Evolutionary conservation across 1,140 invertebrate genomes (phyloP).

Genomic region (Prorops nasuta): DNA sequence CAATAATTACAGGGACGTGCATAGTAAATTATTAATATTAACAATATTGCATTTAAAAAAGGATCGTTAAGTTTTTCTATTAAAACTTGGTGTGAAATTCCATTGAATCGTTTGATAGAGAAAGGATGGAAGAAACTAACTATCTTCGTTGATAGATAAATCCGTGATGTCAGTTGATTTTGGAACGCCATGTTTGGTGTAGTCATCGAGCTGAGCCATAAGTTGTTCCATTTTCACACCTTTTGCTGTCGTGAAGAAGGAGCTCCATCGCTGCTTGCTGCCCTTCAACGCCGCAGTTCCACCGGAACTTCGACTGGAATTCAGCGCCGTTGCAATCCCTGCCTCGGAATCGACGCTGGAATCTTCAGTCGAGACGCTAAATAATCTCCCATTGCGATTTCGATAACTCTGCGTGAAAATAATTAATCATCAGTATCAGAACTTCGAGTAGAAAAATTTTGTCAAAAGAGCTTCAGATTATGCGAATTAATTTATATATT

Average conservation of each 20-base stretch:
- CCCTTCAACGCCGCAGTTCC: constrained; percentile 42
- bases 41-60: too few relatives aligned
- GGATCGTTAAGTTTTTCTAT: too few relatives aligned
- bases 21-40: too few relatives aligned
- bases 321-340: constrained; percentile 30
- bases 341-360: constrained; percentile 51
- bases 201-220: constrained; percentile 67
- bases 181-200: constrained; percentile 69
- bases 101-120: too few relatives aligned
- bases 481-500: neutral
- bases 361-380: constrained; percentile 65
- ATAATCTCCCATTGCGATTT: constrained; percentile 59
- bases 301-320: constrained; percentile 37
- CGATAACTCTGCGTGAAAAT: constrained; percentile 59
- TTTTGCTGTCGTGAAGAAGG: constrained; percentile 66
- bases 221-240: constrained; percentile 65
- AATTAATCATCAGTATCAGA: too few relatives aligned
- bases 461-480: too few relatives aligned
- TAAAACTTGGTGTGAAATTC: too few relatives aligned
- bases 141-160: constrained; percentile 52
- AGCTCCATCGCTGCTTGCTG: constrained; percentile 67
- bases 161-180: constrained; percentile 45
- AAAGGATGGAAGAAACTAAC: constrained; percentile 43
- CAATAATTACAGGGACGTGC: too few relatives aligned
- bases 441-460: too few relatives aligned